Evolutionary conservation across 2,113 vertebrate species (phyloP), one percentile per base, ranked within the genome.

Genomic region (Salvator merianae): DNA sequence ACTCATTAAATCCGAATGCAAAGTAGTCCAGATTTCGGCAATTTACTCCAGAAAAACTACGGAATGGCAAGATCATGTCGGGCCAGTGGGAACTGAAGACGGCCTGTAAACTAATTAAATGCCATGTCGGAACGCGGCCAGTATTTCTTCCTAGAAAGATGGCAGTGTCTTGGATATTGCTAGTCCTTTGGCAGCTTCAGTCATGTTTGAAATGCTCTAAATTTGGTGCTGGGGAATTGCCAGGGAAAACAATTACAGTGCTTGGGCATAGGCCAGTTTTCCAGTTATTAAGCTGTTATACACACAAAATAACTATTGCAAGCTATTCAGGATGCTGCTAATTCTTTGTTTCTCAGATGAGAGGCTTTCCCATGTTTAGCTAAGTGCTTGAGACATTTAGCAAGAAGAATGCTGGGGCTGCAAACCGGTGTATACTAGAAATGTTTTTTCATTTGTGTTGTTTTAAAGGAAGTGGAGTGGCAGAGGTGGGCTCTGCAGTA

Each of bases 271-370:
- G 34, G 40, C 85, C 81, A 83, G 68, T 12, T 87, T 87, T 83
- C 75, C 81, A 83, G 75, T 78, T 47, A 82, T n/a, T 72, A 50
- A 83, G 62, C 59, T 65, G 53, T 87, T 82, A 87, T 72, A 5
- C 38, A 78, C 55, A 14, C 10, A 28, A 82, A 82, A 72, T 34
- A 38, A 40, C 55, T 77, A 68, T 65, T 71, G 80, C 85, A 82
- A 76, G 63, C 65, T 78, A 71, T 86, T 86, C 79, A 63, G 72
- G 36, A 77, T 65, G 74, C 40, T n/a, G 18, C 36, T 77, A 77
- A 43, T 75, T 86, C 12, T 86, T 62, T n/a, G 7, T 7, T 32
- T 30, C 18, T 24, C 28, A 70, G 55, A 77, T 24, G 32, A 55
- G 47, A 59, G 3, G 1, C 65, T 55, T 32, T 32, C 53, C 74